A percentile compares a stretch with the other conserved stretches of the same genome.
These are phyloP conservation scores for Opisthograptis luteolata DNA, from an alignment of 2,888 invertebrate species.

Conservation along the genomic window DNA sequence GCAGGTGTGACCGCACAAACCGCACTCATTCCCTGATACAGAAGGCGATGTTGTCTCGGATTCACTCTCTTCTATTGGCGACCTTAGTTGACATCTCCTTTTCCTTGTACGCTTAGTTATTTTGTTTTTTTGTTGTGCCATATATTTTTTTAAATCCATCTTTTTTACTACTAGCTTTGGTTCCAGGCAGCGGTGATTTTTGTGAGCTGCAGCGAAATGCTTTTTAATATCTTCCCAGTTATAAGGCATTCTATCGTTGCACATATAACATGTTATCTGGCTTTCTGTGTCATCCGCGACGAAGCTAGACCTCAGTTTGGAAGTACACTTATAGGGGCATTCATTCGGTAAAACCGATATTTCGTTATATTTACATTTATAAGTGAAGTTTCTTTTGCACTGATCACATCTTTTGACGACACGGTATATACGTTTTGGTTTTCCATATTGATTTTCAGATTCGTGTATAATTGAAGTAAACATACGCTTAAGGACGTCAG, in stretches of 20 bases:
- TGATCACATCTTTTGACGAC: slow-evolving; percentile 67
- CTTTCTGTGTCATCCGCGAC: slow-evolving; percentile 23
- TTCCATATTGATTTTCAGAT: slow-evolving; percentile 25
- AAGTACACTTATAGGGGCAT: slow-evolving; percentile 67
- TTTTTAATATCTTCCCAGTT: slow-evolving; percentile 66
- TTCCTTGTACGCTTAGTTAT: slow-evolving; percentile 32
- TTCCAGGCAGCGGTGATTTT: slow-evolving; percentile 63
- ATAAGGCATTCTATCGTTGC: slow-evolving; percentile 55
- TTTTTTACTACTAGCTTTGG: slow-evolving; percentile 52
- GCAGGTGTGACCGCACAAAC: slow-evolving; percentile 65
- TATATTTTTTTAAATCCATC: slow-evolving; percentile 49
- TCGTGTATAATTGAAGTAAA: slow-evolving; percentile 34
- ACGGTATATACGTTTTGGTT: slow-evolving; percentile 47
- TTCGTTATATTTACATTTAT: slow-evolving; percentile 62
- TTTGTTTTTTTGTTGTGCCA: slow-evolving; percentile 29
- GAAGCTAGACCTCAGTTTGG: slow-evolving; percentile 34
- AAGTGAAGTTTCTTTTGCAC: slow-evolving; percentile 64
- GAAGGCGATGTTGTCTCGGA: slow-evolving; percentile 1
- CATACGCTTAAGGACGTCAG: slow-evolving; percentile 37
- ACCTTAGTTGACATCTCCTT: slow-evolving; percentile 31
- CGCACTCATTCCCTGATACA: slow-evolving; percentile 57
- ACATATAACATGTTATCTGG: slow-evolving; percentile 61
- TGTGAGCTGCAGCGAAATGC: slow-evolving; percentile 65
- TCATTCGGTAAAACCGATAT: slow-evolving; percentile 60
- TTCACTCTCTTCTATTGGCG: neutral